Evolutionary conservation across 2,797 vertebrate genomes (phyloP).

Genomic region (Tadarida brasiliensis): DNA sequence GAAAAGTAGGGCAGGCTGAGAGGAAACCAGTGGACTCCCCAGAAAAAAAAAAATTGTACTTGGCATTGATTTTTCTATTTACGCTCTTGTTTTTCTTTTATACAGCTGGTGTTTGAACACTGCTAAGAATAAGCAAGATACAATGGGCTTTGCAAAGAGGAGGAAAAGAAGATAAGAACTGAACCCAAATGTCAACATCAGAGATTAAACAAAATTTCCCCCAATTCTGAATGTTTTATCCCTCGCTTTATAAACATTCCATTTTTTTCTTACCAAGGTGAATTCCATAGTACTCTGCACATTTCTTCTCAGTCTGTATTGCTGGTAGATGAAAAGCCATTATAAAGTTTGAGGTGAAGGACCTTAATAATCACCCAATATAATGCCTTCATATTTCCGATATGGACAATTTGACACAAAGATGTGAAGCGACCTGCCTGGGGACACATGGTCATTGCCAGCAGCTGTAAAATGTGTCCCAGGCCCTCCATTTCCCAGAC

Average conservation of each 20-base stretch:
- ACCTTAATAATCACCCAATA: background rate
- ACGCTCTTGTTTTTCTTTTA: constrained; percentile 10
- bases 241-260: background rate
- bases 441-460: background rate
- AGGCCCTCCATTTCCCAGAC: background rate
- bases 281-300: background rate
- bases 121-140: constrained; percentile 57
- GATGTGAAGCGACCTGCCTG: background rate
- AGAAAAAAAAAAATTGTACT: constrained; percentile 65
- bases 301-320: background rate
- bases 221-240: background rate
- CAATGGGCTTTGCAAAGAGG: constrained; percentile 9
- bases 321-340: background rate
- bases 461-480: background rate
- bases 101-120: constrained; percentile 39
- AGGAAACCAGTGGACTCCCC: constrained; percentile 51
- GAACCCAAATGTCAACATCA: background rate
- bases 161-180: constrained; percentile 7
- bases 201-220: constrained; percentile 8
- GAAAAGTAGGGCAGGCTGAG: constrained; percentile 51
- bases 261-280: background rate
- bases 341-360: constrained; percentile 9
- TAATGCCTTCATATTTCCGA: background rate
- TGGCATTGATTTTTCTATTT: constrained; percentile 70
- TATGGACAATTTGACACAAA: background rate